phyloP scores from a whole-genome alignment of 2,888 invertebrate species.

The Eilema griseolum region DNA sequence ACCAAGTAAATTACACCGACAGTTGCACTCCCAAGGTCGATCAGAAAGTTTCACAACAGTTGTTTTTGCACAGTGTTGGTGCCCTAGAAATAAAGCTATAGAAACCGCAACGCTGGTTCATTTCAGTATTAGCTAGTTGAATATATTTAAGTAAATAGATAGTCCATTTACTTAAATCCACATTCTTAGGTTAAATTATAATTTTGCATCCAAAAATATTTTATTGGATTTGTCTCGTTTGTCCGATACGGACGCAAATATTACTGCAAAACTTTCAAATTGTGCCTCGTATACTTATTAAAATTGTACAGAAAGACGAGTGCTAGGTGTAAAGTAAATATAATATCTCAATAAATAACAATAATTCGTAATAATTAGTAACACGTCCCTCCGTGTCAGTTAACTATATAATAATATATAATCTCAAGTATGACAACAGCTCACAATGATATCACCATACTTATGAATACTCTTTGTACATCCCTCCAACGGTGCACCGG shows the following conservation, averaged over 20 bases:
- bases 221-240: no score
- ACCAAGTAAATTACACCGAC: not conserved
- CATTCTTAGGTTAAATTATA: no score
- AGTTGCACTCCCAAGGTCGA: not conserved
- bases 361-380: not conserved
- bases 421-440: conserved; percentile 5
- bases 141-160: no score
- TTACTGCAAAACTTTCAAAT: not conserved
- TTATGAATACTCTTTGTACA: conserved; percentile 1
- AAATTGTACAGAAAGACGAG: not conserved
- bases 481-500: no score
- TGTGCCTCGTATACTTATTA: not conserved
- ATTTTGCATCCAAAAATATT: no score
- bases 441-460: not conserved
- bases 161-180: no score
- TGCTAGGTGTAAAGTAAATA: not conserved
- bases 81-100: no score
- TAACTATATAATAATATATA: not conserved
- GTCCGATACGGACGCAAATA: no score
- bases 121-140: no score
- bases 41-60: not conserved
- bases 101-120: no score
- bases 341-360: conserved; percentile 9
- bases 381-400: not conserved
- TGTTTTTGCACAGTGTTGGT: not conserved